Conservation (phyloP, 64 coral and sea anemone genomes). For the Porites lutea region DNA sequence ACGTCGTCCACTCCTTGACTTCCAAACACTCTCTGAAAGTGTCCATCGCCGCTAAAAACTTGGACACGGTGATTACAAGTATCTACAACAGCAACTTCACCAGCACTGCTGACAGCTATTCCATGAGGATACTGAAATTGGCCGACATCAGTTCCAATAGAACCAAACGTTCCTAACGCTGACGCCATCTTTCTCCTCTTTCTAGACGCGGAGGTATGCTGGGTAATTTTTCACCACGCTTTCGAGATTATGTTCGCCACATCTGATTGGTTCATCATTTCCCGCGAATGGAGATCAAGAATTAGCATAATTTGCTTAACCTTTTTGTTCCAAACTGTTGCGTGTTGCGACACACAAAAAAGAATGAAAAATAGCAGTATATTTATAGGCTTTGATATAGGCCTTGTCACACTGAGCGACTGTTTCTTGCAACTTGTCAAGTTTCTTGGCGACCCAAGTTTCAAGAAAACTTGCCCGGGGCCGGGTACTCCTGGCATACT, state of each 20-base stretch:
- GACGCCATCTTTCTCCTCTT: constrained; percentile 24
- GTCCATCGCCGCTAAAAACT: constrained; percentile 28
- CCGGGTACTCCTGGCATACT: no score
- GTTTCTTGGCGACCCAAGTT: no score
- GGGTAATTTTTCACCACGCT: constrained; percentile 7
- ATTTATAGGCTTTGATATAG: no score
- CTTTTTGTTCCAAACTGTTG: no score
- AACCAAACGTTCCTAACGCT: constrained; percentile 15
- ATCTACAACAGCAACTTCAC: constrained; percentile 50
- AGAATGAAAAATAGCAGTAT: no score
- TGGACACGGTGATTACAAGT: constrained; percentile 57
- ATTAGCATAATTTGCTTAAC: no score
- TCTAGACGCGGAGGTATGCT: not conserved
- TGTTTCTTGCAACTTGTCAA: no score
- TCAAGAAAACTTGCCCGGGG: no score
- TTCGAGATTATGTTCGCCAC: not conserved
- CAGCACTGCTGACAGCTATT: constrained; percentile 35
- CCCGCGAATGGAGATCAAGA: constrained; percentile 6
- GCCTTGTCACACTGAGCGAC: no score
- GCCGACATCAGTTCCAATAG: constrained; percentile 3
- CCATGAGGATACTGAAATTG: constrained; percentile 48
- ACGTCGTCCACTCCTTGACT: constrained; percentile 5
- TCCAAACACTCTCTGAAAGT: constrained; percentile 32
- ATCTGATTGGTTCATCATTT: constrained; percentile 30
- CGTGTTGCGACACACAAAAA: no score